Evolutionary conservation across 2,888 invertebrate species (phyloP).

Genomic region (Apodemia zela): DNA sequence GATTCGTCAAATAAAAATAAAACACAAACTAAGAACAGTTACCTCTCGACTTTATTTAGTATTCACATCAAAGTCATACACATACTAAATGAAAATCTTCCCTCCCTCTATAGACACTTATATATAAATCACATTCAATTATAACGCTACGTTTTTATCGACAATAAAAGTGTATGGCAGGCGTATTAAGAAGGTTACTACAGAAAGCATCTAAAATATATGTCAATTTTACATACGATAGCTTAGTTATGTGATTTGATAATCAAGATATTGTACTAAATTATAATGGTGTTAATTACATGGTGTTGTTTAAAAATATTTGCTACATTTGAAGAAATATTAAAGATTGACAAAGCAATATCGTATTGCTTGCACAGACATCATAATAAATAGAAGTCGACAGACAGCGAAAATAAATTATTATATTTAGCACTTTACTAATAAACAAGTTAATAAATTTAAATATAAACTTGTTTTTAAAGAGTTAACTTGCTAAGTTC

Average conservation of each 20-base stretch:
- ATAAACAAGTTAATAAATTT: too few species aligned
- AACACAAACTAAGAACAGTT: conserved; percentile 52
- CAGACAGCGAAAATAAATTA: too few species aligned
- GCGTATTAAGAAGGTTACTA: conserved; percentile 10
- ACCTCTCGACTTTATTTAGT: conserved; percentile 71
- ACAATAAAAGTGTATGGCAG: conserved; percentile 43
- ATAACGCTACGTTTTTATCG: conserved; percentile 46
- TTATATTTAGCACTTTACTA: too few species aligned
- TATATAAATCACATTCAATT: conserved; percentile 69
- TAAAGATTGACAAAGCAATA: too few species aligned
- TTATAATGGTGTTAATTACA: background rate
- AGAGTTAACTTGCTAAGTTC: too few species aligned
- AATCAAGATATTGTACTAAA: background rate
- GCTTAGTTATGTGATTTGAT: background rate
- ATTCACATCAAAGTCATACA: conserved; percentile 63
- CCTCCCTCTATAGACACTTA: conserved; percentile 55
- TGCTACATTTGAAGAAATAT: too few species aligned
- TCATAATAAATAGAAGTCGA: too few species aligned
- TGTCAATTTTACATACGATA: conserved; percentile 6
- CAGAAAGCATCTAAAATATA: conserved; percentile 11
- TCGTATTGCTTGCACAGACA: too few species aligned
- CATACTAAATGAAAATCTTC: conserved; percentile 61
- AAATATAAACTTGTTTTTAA: too few species aligned
- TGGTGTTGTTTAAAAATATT: background rate
- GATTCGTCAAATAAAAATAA: conserved; percentile 31